Base-by-base conservation (phyloP, 53 echinoderm and acorn worm genomes). In the Astropecten irregularis region DNA sequence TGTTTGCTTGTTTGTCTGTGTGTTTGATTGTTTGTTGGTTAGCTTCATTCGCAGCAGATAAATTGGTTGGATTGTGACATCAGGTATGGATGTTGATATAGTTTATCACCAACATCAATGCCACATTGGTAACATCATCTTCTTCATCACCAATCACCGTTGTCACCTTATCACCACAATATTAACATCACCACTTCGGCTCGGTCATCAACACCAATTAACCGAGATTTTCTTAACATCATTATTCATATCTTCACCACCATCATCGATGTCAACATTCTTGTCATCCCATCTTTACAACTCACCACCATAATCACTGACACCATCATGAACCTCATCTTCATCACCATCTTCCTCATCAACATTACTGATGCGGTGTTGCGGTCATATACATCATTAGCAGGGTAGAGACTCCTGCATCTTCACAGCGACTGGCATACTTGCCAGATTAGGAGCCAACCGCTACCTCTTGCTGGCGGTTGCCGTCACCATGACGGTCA, bases 51-150 rank as follows among this genome's bases (percentile, higher is more conserved):
- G n/a, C n/a, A n/a, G n/a, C n/a, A n/a, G n/a, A n/a, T n/a, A n/a
- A n/a, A n/a, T n/a, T n/a, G n/a, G n/a, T n/a, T n/a, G 8, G 8
- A 46, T 46, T 46, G 8, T 46, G 14, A 46, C 47, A 46, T 14
- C 47, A 46, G 8, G 47, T 14, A 46, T 46, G 47, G 47, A 46
- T 46, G 8, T 46, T 46, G 14, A 46, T 8, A n/a, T n/a, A n/a
- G n/a, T n/a, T 81, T 63, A 26, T 62, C 48, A 63, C 31, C 49
- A 66, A 19, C 31, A 40, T 81, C 82, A 28, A 28, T 42, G 19
- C 55, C 32, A 13, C 8, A 9, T 27, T 47, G 49, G 63, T 28
- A 29, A 32, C 49, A 29, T 64, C 23, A 64, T 64, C 28, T 63
- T 47, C 64, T 47, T 48, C 49, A 64, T 63, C 65, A 15, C 42